phyloP scores from a whole-genome alignment of 1,140 invertebrate species.

The Nasonia giraulti region DNA sequence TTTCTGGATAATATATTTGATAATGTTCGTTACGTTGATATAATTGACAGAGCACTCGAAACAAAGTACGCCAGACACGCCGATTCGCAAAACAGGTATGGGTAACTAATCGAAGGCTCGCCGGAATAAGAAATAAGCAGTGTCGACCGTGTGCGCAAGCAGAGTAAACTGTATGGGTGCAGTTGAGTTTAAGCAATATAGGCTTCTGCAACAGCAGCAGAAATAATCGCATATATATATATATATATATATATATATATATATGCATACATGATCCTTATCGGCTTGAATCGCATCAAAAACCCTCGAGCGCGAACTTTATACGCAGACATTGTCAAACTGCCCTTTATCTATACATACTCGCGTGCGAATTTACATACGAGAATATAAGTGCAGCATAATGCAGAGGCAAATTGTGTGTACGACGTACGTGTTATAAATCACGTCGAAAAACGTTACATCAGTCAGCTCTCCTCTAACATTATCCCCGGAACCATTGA shows the following conservation, averaged over 20 bases:
- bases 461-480: not conserved
- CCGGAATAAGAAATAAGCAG: no score
- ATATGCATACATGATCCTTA: not conserved
- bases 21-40: not conserved
- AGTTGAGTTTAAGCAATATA: no score
- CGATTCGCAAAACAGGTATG: not conserved
- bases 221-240: constrained; percentile 6
- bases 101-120: no score
- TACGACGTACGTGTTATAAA: not conserved
- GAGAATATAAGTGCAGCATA: not conserved
- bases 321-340: constrained; percentile 18
- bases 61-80: not conserved
- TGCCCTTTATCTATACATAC: not conserved
- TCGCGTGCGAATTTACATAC: not conserved
- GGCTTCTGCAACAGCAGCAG: no score
- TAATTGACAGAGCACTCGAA: constrained; percentile 15
- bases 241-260: no score
- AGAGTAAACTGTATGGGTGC: not conserved
- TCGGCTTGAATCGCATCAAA: not conserved
- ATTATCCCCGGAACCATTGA: constrained; percentile 19
- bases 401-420: not conserved
- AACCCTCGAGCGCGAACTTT: not conserved
- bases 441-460: constrained; percentile 4
- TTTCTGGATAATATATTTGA: no score
- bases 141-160: no score